Conservation (phyloP, 2,888 invertebrate genomes). For the Spodoptera littoralis region DNA sequence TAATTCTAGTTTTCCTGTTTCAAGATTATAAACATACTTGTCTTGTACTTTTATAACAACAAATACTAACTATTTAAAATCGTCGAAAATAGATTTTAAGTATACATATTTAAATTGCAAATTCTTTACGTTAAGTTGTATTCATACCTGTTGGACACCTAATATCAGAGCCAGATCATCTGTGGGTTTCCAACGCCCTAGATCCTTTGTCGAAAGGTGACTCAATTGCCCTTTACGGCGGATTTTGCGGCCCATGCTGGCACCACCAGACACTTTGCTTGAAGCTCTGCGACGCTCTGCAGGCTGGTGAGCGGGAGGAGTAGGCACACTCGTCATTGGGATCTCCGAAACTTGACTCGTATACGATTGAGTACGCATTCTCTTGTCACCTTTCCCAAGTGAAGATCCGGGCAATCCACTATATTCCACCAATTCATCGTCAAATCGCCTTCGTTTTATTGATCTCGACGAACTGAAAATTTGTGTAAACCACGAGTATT, state of each 20-base stretch:
- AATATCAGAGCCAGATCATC: conserved; percentile 98
- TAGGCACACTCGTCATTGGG: conserved; percentile 64
- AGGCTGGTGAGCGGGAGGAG: conserved; percentile 66
- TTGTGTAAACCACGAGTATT: conserved; percentile 10
- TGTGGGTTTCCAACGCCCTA: conserved; percentile 98
- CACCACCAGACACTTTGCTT: conserved; percentile 80
- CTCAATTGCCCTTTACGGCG: conserved; percentile 91
- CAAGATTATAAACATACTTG: no score
- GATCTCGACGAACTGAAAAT: conserved; percentile 95
- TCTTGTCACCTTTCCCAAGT: conserved; percentile 81
- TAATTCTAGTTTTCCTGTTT: no score
- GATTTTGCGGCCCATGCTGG: conserved; percentile 81
- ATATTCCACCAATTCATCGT: conserved; percentile 98
- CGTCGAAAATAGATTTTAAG: no score
- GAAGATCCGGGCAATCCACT: conserved; percentile 91
- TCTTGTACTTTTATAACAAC: no score
- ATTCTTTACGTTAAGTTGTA: not conserved
- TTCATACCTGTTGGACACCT: conserved; percentile 95
- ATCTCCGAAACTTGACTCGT: conserved; percentile 87
- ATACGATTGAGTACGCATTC: conserved; percentile 85
- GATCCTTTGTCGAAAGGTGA: conserved; percentile 93
- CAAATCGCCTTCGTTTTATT: conserved; percentile 98
- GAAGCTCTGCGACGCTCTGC: conserved; percentile 74
- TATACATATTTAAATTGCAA: not conserved
- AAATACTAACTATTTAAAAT: no score